Base-by-base conservation (phyloP, 2,888 invertebrate genomes). In the Bimastos eiseni region DNA sequence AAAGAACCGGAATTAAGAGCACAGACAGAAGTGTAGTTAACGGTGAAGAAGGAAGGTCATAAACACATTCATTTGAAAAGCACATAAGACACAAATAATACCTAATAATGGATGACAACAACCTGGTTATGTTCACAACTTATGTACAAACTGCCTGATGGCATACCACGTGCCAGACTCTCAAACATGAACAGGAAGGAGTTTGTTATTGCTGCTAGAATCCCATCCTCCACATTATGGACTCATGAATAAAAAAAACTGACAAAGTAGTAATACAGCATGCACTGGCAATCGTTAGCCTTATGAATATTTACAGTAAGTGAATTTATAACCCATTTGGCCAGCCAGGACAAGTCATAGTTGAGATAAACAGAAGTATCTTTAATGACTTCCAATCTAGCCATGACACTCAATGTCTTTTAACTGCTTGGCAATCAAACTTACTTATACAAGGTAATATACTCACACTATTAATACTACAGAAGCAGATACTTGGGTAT, bases 361-460 rank as follows among this genome's bases (percentile, higher is more conserved):
- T 49, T 49, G 70, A 70, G 30, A n/a, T 70, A n/a, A 49, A 70
- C 70, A 70, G 30, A 6, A 70, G n/a, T n/a, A 8, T 21, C 41
- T n/a, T 70, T 70, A 70, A 70, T n/a, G 70, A 70, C 70, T 70
- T 70, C n/a, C n/a, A 49, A n/a, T 70, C n/a, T 70, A n/a, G 70
- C n/a, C 70, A 70, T 70, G 70, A 70, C n/a, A 70, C 30, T n/a
- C 70, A 70, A 70, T 70, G 70, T 70, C 70, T 70, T 70, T 70
- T n/a, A 70, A 70, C 70, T 70, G 30, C 70, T 70, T 70, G 70
- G 70, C 70, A 70, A 70, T 70, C n/a, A 70, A 70, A 70, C 30
- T 70, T 70, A 70, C 70, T n/a, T 70, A 70, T 70, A n/a, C 70
- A 70, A 70, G 70, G 70, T 70, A n/a, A 70, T 70, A 70, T 70